Conservation (phyloP, 37 sponge, comb jelly and placozoan species). For the Eunapius fragilis region DNA sequence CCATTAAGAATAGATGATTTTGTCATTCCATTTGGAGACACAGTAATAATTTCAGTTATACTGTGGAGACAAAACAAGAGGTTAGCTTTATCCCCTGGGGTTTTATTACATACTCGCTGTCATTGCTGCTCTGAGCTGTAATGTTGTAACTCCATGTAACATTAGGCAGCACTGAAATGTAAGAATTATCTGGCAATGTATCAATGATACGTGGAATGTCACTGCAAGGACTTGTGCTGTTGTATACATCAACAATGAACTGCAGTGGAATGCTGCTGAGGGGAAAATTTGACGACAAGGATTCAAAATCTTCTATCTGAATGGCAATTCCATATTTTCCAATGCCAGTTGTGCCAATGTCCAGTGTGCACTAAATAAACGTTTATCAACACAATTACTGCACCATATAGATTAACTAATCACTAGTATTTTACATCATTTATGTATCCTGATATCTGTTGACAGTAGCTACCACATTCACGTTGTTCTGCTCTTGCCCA, state of each 20-base stretch:
- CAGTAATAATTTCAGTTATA: constrained; percentile 22
- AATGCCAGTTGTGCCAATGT: constrained; percentile 3
- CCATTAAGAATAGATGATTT: not conserved
- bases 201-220: not conserved
- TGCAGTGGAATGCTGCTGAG: constrained; percentile 58
- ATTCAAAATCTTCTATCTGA: constrained; percentile 46
- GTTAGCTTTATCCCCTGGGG: too few species aligned
- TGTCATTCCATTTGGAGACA: constrained; percentile 27
- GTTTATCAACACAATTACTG: constrained; percentile 1
- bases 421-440: too few species aligned
- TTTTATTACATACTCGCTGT: too few species aligned
- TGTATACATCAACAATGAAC: constrained; percentile 40
- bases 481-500: constrained; percentile 19
- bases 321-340: constrained; percentile 47
- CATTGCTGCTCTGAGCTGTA: constrained; percentile 8
- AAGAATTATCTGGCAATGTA: constrained; percentile 20
- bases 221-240: constrained; percentile 4
- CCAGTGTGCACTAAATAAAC: constrained; percentile 2
- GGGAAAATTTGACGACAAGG: not conserved
- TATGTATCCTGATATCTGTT: constrained; percentile 11
- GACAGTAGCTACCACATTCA: constrained; percentile 53
- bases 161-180: constrained; percentile 20
- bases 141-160: constrained; percentile 16
- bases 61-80: not conserved
- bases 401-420: too few species aligned